Evolutionary conservation across 2,797 vertebrate genomes (phyloP).

Genomic region (Dendrocincla fuliginosa): DNA sequence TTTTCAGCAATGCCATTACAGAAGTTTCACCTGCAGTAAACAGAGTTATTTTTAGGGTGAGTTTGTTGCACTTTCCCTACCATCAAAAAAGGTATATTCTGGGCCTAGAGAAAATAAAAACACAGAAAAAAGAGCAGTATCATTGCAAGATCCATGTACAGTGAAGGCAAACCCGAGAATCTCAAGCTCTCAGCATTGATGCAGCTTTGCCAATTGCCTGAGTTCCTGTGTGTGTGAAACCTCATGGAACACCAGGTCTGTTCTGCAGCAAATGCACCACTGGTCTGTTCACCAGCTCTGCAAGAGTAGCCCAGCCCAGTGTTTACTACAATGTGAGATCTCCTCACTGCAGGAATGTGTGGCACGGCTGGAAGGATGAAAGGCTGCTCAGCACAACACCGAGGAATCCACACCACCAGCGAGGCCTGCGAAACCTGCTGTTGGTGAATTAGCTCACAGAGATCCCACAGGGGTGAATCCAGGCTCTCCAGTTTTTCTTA

Average conservation of each 20-base stretch:
- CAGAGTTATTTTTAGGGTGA: not conserved
- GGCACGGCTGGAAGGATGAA: not conserved
- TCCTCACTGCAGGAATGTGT: not conserved
- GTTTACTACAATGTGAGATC: not conserved
- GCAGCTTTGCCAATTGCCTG: not conserved
- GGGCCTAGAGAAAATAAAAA: not conserved
- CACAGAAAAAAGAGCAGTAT: not conserved
- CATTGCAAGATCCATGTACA: rapidly evolving
- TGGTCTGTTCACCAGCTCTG: not conserved
- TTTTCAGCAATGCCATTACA: not conserved
- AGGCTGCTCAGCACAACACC: not conserved
- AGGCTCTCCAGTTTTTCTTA: not conserved
- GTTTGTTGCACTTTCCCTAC: not conserved
- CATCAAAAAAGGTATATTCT: not conserved
- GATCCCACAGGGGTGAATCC: not conserved
- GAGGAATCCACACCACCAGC: not conserved
- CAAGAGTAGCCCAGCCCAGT: rapidly evolving
- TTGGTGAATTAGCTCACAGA: not conserved
- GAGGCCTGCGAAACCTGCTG: not conserved
- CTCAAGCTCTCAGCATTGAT: not conserved
- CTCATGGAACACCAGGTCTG: rapidly evolving
- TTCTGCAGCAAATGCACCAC: not conserved
- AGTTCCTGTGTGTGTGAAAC: not conserved
- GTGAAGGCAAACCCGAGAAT: not conserved
- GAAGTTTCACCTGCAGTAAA: not conserved